Evolutionary conservation across 2,888 invertebrate species (phyloP).

Genomic region (Pollenia griseotomentosa): DNA sequence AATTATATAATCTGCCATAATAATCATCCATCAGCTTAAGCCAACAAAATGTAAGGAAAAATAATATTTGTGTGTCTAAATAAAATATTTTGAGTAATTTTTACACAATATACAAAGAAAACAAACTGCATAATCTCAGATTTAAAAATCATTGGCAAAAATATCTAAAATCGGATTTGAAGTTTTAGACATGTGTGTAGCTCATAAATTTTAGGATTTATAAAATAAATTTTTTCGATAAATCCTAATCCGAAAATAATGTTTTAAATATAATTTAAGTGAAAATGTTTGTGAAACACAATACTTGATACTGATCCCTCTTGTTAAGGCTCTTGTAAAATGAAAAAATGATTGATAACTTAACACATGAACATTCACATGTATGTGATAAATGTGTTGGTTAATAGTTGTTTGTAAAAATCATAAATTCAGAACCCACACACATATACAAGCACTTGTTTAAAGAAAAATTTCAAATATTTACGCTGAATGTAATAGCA

Average conservation of each 20-base stretch:
- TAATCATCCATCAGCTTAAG: slow-evolving; percentile 16
- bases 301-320: slow-evolving; percentile 12
- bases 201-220: background rate
- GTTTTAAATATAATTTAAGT: slow-evolving; percentile 10
- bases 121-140: background rate
- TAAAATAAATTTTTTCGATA: background rate
- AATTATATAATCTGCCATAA: slow-evolving; percentile 42
- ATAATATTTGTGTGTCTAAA: slow-evolving; percentile 9
- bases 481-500: background rate
- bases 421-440: background rate
- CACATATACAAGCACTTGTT: too few species aligned
- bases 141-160: background rate
- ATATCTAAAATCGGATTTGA: background rate
- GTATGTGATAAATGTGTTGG: background rate
- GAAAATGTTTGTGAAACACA: background rate
- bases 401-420: background rate
- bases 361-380: background rate
- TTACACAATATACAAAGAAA: slow-evolving; percentile 23
- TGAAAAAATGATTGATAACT: slow-evolving; percentile 17
- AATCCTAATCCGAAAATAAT: slow-evolving; percentile 3
- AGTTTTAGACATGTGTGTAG: slow-evolving; percentile 2
- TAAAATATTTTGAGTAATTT: slow-evolving; percentile 25
- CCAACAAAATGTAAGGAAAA: background rate
- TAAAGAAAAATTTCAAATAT: background rate
- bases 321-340: slow-evolving; percentile 1